These are phyloP conservation scores for Pachypeltis micranthus DNA, from an alignment of 1,140 invertebrate species.

Conservation along the genomic window DNA sequence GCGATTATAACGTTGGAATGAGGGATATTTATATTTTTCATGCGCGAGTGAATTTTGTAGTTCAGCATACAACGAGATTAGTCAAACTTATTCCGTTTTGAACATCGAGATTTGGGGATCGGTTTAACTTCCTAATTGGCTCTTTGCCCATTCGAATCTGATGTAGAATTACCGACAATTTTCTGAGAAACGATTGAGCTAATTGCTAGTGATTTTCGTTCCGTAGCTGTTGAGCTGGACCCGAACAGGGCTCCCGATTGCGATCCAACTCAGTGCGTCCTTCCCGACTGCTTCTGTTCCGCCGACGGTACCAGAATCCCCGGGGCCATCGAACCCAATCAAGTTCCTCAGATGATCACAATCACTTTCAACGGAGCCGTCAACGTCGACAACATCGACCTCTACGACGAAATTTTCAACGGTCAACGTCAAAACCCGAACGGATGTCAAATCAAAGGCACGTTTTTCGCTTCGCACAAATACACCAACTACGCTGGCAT, in stretches of 20 bases:
- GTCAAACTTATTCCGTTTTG: no score
- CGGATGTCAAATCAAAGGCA: slow-evolving; percentile 83
- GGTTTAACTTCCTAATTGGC: no score
- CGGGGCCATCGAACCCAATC: slow-evolving; percentile 62
- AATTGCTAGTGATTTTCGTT: no score
- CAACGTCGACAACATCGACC: slow-evolving; percentile 86
- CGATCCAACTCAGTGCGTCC: slow-evolving; percentile 70
- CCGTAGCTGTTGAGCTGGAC: slow-evolving; percentile 68
- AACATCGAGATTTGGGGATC: no score
- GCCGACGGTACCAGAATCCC: slow-evolving; percentile 83
- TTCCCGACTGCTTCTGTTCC: slow-evolving; percentile 90
- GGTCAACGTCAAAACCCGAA: slow-evolving; percentile 78
- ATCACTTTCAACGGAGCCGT: slow-evolving; percentile 78
- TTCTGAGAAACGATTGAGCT: no score
- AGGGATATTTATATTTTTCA: no score
- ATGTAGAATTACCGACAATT: no score
- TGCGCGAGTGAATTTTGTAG: no score
- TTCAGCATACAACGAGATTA: no score
- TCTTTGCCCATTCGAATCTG: no score
- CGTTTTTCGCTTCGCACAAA: slow-evolving; percentile 92
- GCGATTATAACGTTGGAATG: no score
- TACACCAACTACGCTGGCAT: slow-evolving; percentile 92
- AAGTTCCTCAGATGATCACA: slow-evolving; percentile 33
- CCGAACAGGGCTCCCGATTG: slow-evolving; percentile 82
- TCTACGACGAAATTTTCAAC: slow-evolving; percentile 83